Base-by-base conservation (phyloP, 2,888 invertebrate species). In the Galerucella calmariensis region DNA sequence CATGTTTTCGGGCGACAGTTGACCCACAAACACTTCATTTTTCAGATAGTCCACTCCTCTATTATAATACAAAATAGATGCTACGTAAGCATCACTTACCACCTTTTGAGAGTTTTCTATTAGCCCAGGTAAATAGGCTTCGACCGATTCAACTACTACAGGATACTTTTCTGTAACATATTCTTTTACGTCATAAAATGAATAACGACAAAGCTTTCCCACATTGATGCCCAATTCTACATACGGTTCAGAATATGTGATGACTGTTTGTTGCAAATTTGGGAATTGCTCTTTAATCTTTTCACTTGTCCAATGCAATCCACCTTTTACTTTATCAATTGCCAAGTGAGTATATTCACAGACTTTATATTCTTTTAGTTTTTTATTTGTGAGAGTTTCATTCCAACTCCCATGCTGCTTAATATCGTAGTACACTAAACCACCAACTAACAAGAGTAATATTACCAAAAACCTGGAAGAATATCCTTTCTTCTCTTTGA, bases 21-120 rank as follows among this genome's bases (percentile, higher is more conserved):
- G 92, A 4, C 94, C 94, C 62, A 94, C 90, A 88, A 95, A 94
- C 73, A 95, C 92, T 88, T 94, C 93, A 70, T 92, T 92, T 84
- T 90, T 91, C 83, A 94, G 88, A 88, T 93, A 93, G 76, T 91
- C 89, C 11, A 89, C 85, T 6, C 90, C 88, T 53, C 89, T 85
- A 79, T 89, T 88, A 80, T 90, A 90, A 81, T 91, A 90, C 74
- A 90, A 88, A 48, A 84, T 84, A 1, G 90, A 89, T 75, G 88
- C 88, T 74, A 89, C 88, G 84, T 88, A 89, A 14, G 89, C 86
- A 58, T 88, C 82, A 53, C 86, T 86, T 80, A 89, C 88, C 58
- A 82, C 79, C 61, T 82, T 83, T 79, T 91, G 90, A 20, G 93
- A 89, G 81, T 90, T 91, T 14, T 91, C 90, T 27, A 93, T 85